phyloP scores from a whole-genome alignment of 2,113 vertebrate genomes.

The Heteronetta atricapilla region DNA sequence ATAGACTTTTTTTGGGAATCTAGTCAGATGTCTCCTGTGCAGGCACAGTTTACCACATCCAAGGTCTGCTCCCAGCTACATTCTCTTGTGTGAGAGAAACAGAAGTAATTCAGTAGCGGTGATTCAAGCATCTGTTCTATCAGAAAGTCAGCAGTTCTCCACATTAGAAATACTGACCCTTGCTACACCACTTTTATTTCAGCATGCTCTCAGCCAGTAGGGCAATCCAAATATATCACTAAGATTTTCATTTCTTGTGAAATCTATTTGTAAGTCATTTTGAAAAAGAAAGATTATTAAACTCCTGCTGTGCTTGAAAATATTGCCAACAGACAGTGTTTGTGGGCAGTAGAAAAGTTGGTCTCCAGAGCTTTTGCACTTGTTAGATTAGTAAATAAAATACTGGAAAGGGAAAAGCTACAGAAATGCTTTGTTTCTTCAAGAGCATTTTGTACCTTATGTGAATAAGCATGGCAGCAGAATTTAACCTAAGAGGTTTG shows the following conservation, averaged over 20 bases:
- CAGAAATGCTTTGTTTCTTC: background rate
- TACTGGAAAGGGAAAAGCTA: background rate
- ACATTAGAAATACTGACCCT: background rate
- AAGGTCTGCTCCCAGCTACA: background rate
- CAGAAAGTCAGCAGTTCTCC: background rate
- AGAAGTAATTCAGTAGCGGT: background rate
- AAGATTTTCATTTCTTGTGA: slow-evolving; percentile 46
- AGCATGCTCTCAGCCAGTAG: background rate
- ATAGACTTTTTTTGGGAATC: background rate
- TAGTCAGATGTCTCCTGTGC: background rate
- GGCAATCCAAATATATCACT: slow-evolving; percentile 33
- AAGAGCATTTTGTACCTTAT: background rate
- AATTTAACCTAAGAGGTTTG: background rate
- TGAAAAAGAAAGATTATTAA: slow-evolving; percentile 52
- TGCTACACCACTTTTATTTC: background rate
- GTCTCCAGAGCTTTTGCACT: background rate
- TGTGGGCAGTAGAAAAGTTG: slow-evolving; percentile 21
- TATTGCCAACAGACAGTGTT: slow-evolving; percentile 27
- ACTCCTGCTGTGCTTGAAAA: slow-evolving; percentile 39
- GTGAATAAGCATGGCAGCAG: background rate
- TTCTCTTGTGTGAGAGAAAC: background rate
- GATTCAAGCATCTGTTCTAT: background rate
- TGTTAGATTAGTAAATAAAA: slow-evolving; percentile 51
- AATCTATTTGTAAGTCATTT: slow-evolving; percentile 46
- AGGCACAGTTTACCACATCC: background rate